Evolutionary conservation across 2,113 vertebrate species (phyloP).

Genomic region (Spea bombifrons): DNA sequence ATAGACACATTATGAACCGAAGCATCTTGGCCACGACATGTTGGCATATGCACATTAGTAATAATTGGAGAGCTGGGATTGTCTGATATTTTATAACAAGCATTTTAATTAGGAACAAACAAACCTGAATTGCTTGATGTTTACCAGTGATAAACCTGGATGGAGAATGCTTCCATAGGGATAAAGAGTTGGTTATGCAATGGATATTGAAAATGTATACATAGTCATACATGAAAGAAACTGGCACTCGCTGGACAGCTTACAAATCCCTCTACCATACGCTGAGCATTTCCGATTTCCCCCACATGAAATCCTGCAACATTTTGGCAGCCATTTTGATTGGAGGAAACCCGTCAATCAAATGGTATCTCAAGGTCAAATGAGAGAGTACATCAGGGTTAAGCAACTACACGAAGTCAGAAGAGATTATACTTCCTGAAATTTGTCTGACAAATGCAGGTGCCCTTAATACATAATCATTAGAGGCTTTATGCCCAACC

Average conservation of each 20-base stretch:
- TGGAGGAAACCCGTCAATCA: no score
- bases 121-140: conserved; percentile 44
- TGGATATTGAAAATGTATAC: background rate
- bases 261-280: background rate
- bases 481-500: no score
- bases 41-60: conserved; percentile 46
- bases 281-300: no score
- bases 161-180: conserved; percentile 28
- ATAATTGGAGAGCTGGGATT: conserved; percentile 45
- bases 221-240: conserved; percentile 16
- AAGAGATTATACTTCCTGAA: no score
- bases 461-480: no score
- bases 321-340: no score
- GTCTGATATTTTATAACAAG: conserved; percentile 43
- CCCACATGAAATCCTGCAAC: no score
- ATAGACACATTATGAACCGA: conserved; percentile 22
- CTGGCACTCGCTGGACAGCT: conserved; percentile 1
- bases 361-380: no score
- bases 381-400: no score
- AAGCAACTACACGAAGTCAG: no score
- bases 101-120: conserved; percentile 46
- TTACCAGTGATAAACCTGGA: conserved; percentile 31
- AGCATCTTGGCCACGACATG: conserved; percentile 41
- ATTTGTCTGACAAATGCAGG: no score
- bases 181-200: conserved; percentile 3